A percentile compares a stretch with the other conserved stretches of the same genome.
phyloP scores from a whole-genome alignment of 1,140 invertebrate genomes.

The Galendromus occidentalis region DNA sequence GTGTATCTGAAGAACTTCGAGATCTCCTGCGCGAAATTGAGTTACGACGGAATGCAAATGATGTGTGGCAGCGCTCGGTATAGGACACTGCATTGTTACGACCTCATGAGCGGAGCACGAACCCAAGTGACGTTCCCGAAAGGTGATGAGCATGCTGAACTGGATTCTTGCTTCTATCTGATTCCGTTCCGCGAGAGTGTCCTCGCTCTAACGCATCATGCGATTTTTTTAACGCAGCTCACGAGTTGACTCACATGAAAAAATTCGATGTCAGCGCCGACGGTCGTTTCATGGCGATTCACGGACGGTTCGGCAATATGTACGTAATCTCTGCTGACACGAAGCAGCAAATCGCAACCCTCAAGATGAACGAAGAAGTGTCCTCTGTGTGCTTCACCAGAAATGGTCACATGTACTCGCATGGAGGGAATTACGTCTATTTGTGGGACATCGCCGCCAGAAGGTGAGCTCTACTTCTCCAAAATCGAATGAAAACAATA shows the following conservation, averaged over 20 bases:
- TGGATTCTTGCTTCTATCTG: too few relatives aligned
- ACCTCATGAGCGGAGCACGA: background rate
- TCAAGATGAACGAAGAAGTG: conserved; percentile 2
- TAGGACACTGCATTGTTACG: background rate
- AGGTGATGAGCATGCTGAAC: background rate
- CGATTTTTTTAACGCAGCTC: background rate
- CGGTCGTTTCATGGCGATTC: background rate
- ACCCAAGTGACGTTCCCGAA: conserved; percentile 3
- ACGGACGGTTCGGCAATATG: background rate
- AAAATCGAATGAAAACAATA: too few relatives aligned
- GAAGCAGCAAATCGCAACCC: background rate
- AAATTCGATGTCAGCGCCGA: background rate
- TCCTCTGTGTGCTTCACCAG: background rate
- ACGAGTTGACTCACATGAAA: conserved; percentile 3
- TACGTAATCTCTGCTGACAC: background rate
- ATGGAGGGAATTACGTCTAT: background rate
- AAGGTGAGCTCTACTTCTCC: background rate
- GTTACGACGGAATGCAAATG: background rate
- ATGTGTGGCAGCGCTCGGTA: background rate
- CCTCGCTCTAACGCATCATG: too few relatives aligned
- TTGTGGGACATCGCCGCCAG: background rate
- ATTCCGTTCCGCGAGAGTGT: too few relatives aligned
- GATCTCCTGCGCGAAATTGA: background rate
- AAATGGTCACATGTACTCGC: background rate
- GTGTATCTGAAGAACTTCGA: background rate